These are phyloP conservation scores for Diloba caeruleocephala DNA, from an alignment of 2,888 invertebrate genomes.

Conservation along the genomic window DNA sequence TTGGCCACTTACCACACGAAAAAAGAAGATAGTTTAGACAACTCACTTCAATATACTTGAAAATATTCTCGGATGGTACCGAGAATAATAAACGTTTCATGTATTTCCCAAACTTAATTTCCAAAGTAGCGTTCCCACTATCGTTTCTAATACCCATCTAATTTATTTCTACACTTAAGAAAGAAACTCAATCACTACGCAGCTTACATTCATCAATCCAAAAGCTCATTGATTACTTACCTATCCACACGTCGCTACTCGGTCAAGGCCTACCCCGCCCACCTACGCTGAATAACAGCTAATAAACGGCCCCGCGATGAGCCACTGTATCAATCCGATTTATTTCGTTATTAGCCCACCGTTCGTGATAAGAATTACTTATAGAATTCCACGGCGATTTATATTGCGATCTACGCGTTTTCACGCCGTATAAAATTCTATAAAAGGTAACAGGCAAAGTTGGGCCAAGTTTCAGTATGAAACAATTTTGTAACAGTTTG, in stretches of 20 bases:
- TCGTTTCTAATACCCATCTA: too few species aligned
- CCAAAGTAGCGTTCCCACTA: too few species aligned
- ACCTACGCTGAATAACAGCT: slow-evolving; percentile 48
- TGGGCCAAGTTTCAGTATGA: slow-evolving; percentile 40
- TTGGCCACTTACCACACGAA: too few species aligned
- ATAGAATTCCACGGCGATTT: slow-evolving; percentile 28
- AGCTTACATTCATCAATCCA: slow-evolving; percentile 27
- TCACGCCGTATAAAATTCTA: slow-evolving; percentile 23
- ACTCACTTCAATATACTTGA: too few species aligned
- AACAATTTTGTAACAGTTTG: slow-evolving; percentile 52
- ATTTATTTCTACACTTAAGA: slow-evolving; percentile 13
- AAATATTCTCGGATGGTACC: too few species aligned
- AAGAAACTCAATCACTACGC: slow-evolving; percentile 15
- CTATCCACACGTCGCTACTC: slow-evolving; percentile 34
- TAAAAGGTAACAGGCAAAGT: slow-evolving; percentile 39
- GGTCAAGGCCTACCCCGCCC: slow-evolving; percentile 35
- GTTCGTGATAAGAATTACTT: slow-evolving; percentile 52
- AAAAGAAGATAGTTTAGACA: too few species aligned
- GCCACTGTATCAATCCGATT: slow-evolving; percentile 55
- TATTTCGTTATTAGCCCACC: slow-evolving; percentile 56
- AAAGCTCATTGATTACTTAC: slow-evolving; percentile 43
- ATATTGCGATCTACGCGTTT: slow-evolving; percentile 14
- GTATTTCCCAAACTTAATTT: too few species aligned
- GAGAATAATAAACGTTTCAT: too few species aligned
- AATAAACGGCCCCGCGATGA: slow-evolving; percentile 50